A percentile compares a stretch with the other conserved stretches of the same genome.
phyloP scores from a whole-genome alignment of 2,113 vertebrate genomes.

The Cyrtonyx montezumae region DNA sequence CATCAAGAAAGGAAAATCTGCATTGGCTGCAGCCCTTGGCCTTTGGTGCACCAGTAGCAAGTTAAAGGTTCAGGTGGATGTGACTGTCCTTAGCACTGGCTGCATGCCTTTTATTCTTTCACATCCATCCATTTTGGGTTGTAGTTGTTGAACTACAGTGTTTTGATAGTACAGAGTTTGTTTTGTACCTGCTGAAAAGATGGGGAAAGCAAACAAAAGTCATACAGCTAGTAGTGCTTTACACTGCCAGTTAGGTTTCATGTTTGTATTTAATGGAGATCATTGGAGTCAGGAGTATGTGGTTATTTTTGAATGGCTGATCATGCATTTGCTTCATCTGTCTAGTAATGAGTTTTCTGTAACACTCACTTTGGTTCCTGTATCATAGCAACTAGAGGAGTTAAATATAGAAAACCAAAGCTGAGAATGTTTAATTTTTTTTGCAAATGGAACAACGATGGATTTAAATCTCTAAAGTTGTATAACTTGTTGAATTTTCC shows the following conservation, averaged over 20 bases:
- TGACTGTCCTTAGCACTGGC: background rate
- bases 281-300: background rate
- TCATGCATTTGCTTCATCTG: slow-evolving; percentile 22
- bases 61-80: background rate
- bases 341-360: background rate
- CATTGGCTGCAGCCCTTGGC: background rate
- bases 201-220: background rate
- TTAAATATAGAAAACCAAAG: slow-evolving; percentile 26
- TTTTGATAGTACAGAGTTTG: background rate
- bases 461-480: background rate
- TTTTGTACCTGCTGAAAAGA: background rate
- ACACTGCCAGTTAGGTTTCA: background rate
- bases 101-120: background rate
- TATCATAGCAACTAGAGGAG: slow-evolving; percentile 49
- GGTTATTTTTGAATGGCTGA: background rate
- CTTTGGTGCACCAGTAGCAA: background rate
- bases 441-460: background rate
- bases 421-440: background rate
- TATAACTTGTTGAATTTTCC: background rate
- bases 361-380: slow-evolving; percentile 1
- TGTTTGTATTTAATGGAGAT: background rate
- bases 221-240: background rate
- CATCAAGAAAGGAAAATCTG: background rate
- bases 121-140: background rate
- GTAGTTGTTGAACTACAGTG: background rate